Conservation (phyloP, 1,140 invertebrate genomes). For the Limonius californicus region DNA sequence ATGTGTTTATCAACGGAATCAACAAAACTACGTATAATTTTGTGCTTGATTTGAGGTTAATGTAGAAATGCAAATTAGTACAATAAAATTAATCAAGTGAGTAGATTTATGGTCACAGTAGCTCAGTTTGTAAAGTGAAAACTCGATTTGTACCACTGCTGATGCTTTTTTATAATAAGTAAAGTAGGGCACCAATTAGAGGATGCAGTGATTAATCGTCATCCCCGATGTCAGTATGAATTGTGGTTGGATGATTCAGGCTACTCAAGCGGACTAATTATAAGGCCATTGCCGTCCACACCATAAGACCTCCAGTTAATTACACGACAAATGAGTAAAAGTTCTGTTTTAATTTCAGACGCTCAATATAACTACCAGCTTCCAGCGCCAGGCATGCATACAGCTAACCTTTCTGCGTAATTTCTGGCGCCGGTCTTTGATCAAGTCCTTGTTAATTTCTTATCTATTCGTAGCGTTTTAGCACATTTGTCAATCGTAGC, state of each 20-base stretch:
- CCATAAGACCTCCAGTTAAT: background rate
- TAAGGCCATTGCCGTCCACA: background rate
- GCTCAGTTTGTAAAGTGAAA: too few relatives aligned
- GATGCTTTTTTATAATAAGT: background rate
- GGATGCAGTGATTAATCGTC: background rate
- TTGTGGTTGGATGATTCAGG: background rate
- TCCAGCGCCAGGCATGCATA: background rate
- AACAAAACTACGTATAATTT: too few relatives aligned
- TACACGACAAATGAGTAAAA: background rate
- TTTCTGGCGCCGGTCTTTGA: background rate
- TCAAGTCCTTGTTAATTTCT: background rate
- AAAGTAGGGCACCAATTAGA: background rate
- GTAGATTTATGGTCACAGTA: too few relatives aligned
- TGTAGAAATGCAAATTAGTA: too few relatives aligned
- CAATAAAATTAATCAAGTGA: too few relatives aligned
- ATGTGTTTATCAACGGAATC: too few relatives aligned
- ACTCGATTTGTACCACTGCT: too few relatives aligned
- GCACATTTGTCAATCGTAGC: conserved; percentile 1
- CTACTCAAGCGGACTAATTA: background rate
- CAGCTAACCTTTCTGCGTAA: background rate
- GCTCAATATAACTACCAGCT: background rate
- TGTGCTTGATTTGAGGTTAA: too few relatives aligned
- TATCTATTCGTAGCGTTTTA: background rate
- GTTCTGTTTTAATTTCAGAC: background rate
- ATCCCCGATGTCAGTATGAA: background rate